These are phyloP conservation scores for Neogale vison DNA, from an alignment of 2,113 vertebrate species.

Conservation along the genomic window DNA sequence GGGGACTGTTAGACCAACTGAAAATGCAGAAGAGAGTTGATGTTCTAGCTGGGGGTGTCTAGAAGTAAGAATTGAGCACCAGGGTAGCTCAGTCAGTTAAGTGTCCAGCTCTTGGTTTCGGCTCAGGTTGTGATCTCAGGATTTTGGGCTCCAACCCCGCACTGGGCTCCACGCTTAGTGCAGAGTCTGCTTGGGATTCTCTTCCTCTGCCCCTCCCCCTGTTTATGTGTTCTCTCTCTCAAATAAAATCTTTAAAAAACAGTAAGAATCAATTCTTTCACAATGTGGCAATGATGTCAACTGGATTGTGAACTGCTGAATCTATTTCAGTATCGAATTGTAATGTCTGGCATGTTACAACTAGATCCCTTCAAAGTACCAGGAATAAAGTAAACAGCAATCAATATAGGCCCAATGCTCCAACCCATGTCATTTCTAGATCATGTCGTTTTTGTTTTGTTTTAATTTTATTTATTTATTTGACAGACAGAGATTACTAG, in stretches of 20 bases:
- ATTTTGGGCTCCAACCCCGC: background rate
- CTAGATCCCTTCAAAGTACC: background rate
- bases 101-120: background rate
- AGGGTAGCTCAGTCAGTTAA: background rate
- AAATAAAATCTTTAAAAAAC: background rate
- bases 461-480: no score
- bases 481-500: no score
- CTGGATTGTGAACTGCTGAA: background rate
- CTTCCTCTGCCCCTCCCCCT: background rate
- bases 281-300: background rate
- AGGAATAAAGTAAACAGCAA: background rate
- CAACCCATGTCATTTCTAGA: background rate
- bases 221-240: background rate
- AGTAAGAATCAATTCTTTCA: conserved; percentile 5
- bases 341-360: background rate
- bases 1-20: background rate
- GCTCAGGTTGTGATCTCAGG: background rate
- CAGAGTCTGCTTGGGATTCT: background rate
- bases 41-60: background rate
- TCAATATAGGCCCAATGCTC: background rate
- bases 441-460: background rate
- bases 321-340: background rate
- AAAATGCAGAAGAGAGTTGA: background rate
- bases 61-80: background rate
- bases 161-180: background rate